Evolutionary conservation across 2,888 invertebrate species (phyloP).

Genomic region (Digitonthophagus gazella): DNA sequence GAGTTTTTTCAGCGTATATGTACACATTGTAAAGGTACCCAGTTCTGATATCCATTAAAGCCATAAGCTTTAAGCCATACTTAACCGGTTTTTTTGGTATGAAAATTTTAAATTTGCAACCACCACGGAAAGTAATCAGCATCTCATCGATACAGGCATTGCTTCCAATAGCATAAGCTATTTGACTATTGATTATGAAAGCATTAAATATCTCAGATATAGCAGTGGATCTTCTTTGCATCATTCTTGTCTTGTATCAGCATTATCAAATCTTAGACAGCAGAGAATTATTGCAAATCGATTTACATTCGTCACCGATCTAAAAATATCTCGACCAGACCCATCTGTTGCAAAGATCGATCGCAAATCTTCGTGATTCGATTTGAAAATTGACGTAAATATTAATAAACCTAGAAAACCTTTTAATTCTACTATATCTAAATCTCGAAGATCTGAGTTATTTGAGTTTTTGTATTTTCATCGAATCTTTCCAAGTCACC

Average conservation of each 20-base stretch:
- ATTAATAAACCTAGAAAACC: slow-evolving; percentile 33
- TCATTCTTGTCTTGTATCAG: slow-evolving; percentile 25
- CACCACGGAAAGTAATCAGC: slow-evolving; percentile 29
- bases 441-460: too few species aligned
- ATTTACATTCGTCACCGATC: slow-evolving; percentile 30
- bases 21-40: slow-evolving; percentile 33
- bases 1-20: slow-evolving; percentile 33
- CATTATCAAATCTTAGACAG: slow-evolving; percentile 35
- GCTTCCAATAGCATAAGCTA: slow-evolving; percentile 6
- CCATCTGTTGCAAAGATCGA: slow-evolving; percentile 34
- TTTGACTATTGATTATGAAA: slow-evolving; percentile 2
- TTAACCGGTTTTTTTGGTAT: slow-evolving; percentile 34
- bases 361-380: slow-evolving; percentile 32
- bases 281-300: slow-evolving; percentile 30
- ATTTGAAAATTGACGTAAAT: slow-evolving; percentile 31
- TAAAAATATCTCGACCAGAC: slow-evolving; percentile 33
- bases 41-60: slow-evolving; percentile 33
- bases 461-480: background rate
- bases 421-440: slow-evolving; percentile 30
- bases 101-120: slow-evolving; percentile 31
- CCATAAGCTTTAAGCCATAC: slow-evolving; percentile 25
- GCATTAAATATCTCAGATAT: slow-evolving; percentile 6
- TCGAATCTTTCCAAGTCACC: background rate
- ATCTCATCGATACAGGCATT: slow-evolving; percentile 27
- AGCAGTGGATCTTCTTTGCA: slow-evolving; percentile 28